phyloP scores from a whole-genome alignment of 2,113 vertebrate species.

The Oxygymnocypris stewartii region DNA sequence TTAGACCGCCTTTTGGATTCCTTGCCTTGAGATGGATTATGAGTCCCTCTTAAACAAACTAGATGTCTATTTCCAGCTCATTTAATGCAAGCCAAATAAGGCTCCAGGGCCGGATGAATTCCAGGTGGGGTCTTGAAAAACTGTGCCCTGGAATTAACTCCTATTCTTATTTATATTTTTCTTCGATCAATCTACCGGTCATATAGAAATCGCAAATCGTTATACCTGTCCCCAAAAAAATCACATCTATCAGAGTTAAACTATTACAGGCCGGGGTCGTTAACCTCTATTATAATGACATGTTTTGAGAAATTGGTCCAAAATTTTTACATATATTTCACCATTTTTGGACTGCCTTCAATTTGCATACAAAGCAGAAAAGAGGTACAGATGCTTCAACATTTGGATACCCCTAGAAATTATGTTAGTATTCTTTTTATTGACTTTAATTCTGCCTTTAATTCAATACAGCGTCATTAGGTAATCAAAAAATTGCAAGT shows the following conservation, averaged over 20 bases:
- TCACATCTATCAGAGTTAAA: not conserved
- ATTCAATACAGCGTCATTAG: not conserved
- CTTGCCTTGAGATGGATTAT: not conserved
- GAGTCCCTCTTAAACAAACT: not conserved
- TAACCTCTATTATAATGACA: not conserved
- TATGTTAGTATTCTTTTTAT: not conserved
- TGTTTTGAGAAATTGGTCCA: not conserved
- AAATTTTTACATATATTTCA: not conserved
- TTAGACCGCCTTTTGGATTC: not conserved
- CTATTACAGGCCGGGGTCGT: not conserved
- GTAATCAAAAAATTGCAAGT: not conserved
- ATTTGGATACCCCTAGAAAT: too few relatives aligned
- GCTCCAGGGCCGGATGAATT: not conserved
- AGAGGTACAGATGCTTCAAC: too few relatives aligned
- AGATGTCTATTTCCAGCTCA: not conserved
- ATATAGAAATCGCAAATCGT: not conserved
- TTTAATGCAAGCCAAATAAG: not conserved
- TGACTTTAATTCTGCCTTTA: not conserved
- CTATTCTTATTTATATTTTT: not conserved
- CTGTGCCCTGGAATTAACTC: not conserved
- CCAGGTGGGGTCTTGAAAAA: not conserved
- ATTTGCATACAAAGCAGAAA: too few relatives aligned
- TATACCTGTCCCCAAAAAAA: not conserved
- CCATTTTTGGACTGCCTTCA: too few relatives aligned
- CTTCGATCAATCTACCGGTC: not conserved